Base-by-base conservation (phyloP, 2,797 vertebrate genomes). In the Pelodytes ibericus region DNA sequence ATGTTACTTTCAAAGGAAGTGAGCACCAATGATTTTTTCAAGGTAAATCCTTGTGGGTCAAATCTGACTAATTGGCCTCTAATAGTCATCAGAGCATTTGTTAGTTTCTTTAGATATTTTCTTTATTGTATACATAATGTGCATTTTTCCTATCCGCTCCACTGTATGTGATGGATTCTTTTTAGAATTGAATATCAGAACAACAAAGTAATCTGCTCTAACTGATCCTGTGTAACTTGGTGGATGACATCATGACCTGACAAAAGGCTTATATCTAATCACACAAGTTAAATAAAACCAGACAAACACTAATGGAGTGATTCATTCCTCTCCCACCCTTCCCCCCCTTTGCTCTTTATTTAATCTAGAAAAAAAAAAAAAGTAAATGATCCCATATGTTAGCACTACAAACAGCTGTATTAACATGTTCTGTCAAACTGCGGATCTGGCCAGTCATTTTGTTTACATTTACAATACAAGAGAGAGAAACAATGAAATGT, bases 401-500 rank as follows among this genome's bases (percentile, higher is more conserved):
- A 33, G 53, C 3, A 0, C 2, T 72, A 41, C 27, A 66, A 15
- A 66, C 77, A 74, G 56, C 63, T 33, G 31, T 31, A 30, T 58
- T 66, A 18, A 80, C 69, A 71, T 71, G 44, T 70, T 59, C 39
- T 82, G 26, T 1, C 30, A 79, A 53, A 72, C 79, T 64, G 63
- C 74, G 65, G 56, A 24, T 80, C 73, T 85, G 80, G 75, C 61
- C 64, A 83, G 72, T 78, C 30, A 72, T 15, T 58, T 39, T 69
- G 71, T 81, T 87, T 87, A 44, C 20, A 24, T 76, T 86, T 83
- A 29, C 70, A 64, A 2, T 73, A 67, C 61, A 31, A 83, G 71
- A 60, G 78, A 51, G 30, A 69, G 0, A 81, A 80, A 66, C 67
- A 80, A 39, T 0, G 0, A 83, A 84, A 57, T 66, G 10, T 11